These are phyloP conservation scores for Pionites leucogaster DNA, from an alignment of 2,113 vertebrate species.

Conservation along the genomic window DNA sequence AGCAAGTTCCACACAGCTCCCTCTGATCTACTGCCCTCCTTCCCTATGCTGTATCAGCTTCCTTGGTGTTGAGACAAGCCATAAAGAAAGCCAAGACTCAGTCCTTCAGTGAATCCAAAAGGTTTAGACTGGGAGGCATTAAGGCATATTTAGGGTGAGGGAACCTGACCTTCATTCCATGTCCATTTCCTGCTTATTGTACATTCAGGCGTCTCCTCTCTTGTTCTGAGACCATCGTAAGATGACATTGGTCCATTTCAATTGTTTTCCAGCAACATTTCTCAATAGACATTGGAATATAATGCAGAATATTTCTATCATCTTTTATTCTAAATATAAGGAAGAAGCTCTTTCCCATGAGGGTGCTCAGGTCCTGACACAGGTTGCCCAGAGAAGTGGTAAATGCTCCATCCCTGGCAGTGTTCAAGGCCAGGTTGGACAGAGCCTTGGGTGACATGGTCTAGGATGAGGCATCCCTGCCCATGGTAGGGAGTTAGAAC, in stretches of 20 bases:
- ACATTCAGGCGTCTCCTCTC: neutral
- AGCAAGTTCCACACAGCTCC: neutral
- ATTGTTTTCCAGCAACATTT: neutral
- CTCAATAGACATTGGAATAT: neutral
- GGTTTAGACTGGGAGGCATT: accelerated
- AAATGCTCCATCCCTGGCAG: neutral
- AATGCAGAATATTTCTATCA: neutral
- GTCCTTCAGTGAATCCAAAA: neutral
- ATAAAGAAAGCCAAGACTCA: neutral
- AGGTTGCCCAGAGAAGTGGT: neutral
- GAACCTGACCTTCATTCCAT: neutral
- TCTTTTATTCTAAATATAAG: neutral
- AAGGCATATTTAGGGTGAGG: no score
- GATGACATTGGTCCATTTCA: neutral
- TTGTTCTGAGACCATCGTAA: accelerated
- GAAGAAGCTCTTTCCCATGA: neutral
- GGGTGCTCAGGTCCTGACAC: neutral
- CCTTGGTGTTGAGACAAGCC: neutral
- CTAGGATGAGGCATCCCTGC: neutral
- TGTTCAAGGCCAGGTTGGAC: neutral
- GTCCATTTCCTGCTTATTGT: neutral
- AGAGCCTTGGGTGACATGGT: neutral
- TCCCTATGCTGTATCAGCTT: neutral
- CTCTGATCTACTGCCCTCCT: neutral
- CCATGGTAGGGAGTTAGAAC: neutral